Base-by-base conservation (phyloP, 2,797 vertebrate genomes). In the Lutjanus argentimaculatus region DNA sequence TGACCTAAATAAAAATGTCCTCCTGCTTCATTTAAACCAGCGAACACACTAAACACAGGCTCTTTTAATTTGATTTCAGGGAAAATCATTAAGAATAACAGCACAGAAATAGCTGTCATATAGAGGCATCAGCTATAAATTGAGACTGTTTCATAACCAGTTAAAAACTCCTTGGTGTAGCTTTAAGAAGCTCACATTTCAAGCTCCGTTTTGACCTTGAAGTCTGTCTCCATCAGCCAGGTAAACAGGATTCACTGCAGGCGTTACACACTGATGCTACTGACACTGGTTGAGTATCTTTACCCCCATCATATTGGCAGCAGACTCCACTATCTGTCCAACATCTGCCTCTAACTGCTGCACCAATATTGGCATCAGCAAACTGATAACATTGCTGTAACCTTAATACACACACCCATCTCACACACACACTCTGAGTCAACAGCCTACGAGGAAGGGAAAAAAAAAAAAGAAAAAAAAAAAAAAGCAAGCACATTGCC, bases 401-500 rank as follows among this genome's bases (percentile, higher is more conserved):
- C 80, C 77, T 76, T 42, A 57, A 83, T 19, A 79, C 45, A 25
- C 3, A 66, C 66, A 71, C 45, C 43, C 62, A 11, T 71, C 68
- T 19, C 45, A 46, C 51, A 40, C 45, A 70, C 82, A 55, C 22
- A 51, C 7, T 62, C 59, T 67, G 61, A 56, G 62, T 70, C 45
- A 68, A 66, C 75, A 64, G 72, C 57, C 48, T 72, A 11, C 49
- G 36, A 80, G 43, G 36, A 11, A 6, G 25, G 1, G 11, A 36
- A 25, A 30, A 58, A 9, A 25, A 22, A 40, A 52, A 55, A 53
- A 30, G 3, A 15, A 36, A 25, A 30, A 58, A 9, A 25, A 22
- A 40, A 52, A 55, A 53, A 30, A 21, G 3, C 14, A 2, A 71
- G 49, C 43, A n/a, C 19, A 0, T 15, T 59, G 75, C 75, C 80